Evolutionary conservation across 2,797 vertebrate species (phyloP), one percentile per base, ranked within the genome.

Genomic region (Takifugu ocellatus): DNA sequence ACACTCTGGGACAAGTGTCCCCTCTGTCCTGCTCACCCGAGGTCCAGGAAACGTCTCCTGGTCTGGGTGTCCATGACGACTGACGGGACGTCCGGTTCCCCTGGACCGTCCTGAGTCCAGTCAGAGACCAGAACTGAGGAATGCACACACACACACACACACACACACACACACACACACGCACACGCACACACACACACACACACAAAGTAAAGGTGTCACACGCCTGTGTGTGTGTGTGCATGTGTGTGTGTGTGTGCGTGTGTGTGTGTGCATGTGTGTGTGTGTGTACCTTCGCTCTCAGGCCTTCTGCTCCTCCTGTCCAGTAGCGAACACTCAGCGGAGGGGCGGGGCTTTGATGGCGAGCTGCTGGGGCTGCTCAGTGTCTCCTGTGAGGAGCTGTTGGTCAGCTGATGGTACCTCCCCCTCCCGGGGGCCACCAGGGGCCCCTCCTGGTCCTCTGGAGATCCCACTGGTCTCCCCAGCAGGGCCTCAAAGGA

Each of bases 141-240:
- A 46, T n/a, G 21, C 44, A 46, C 44, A 46, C 44, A 46, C 44
- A 46, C 44, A 45, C 44, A 45, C 44, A 45, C 16, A 46, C n/a
- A 46, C 44, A 46, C 44, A 46, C 44, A 46, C n/a, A 46, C 43
- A 45, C 43, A 45, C 15, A 45, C 15, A 45, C 15, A 45, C 15
- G 5, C 43, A 45, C 42, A 43, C 11, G 2, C 11, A 16, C 6
- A 10, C 11, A 43, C 10, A 21, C 21, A 21, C 21, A 21, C 21
- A 21, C 21, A 21, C 21, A 21, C 1, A 1, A 21, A 21, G 21
- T 21, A 21, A 21, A 21, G 21, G 15, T 9, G 4, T 43, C 39
- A 12, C 8, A 4, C 5, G 15, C 21, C n/a, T 46, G 36, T 4
- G 9, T 39, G 36, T 39, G 36, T 14, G 36, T 17, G 16, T 46